phyloP scores from a whole-genome alignment of 2,888 invertebrate genomes.

The Odontothrips loti region DNA sequence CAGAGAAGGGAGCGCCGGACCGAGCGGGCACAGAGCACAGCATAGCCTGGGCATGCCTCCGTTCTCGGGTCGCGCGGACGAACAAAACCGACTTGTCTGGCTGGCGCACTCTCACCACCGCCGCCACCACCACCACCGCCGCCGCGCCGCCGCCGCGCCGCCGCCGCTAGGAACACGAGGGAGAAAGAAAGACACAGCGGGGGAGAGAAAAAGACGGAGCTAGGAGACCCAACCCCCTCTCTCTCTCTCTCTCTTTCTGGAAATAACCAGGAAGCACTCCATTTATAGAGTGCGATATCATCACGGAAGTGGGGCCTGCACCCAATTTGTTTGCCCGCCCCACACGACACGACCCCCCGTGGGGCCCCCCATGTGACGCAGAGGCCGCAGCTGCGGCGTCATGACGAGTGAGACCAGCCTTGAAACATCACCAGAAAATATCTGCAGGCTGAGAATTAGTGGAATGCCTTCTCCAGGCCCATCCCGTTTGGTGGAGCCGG shows the following conservation, averaged over 20 bases:
- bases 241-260: neutral
- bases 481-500: too few species aligned
- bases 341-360: too few species aligned
- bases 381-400: too few species aligned
- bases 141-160: too few species aligned
- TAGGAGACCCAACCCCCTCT: neutral
- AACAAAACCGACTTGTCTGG: neutral
- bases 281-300: neutral
- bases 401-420: too few species aligned
- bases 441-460: too few species aligned
- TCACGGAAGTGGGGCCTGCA: neutral
- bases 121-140: neutral
- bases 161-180: neutral
- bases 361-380: too few species aligned
- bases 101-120: neutral
- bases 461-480: too few species aligned
- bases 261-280: constrained; percentile 13
- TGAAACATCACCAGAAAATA: too few species aligned
- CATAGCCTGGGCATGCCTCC: neutral
- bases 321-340: neutral
- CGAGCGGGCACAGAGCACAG: neutral
- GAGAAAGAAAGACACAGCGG: neutral
- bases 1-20: neutral
- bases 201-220: neutral
- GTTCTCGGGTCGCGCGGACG: neutral